Conservation (phyloP, 2,888 invertebrate species). For the Deilephila elpenor region DNA sequence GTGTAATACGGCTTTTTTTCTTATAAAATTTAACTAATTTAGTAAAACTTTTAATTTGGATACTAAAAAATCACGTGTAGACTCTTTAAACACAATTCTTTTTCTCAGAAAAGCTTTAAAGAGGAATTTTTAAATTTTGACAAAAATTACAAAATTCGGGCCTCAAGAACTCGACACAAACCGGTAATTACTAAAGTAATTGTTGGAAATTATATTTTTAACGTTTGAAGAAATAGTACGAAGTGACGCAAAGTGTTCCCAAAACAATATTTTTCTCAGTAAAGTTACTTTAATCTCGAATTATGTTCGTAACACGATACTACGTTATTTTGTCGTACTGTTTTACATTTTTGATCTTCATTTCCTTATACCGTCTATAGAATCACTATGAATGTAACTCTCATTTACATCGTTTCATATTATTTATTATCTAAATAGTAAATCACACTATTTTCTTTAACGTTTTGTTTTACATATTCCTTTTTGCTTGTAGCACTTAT, state of each 20-base stretch:
- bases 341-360: not conserved
- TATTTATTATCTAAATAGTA: not conserved
- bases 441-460: not conserved
- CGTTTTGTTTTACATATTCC: not conserved
- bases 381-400: not conserved
- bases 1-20: not conserved
- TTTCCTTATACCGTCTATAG: not conserved
- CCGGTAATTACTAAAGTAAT: constrained; percentile 14
- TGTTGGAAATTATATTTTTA: not conserved
- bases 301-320: constrained; percentile 9
- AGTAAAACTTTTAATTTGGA: no score
- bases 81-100: no score
- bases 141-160: not conserved
- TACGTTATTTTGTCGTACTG: constrained; percentile 4
- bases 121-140: not conserved
- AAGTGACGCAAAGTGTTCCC: not conserved
- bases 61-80: no score
- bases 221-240: constrained; percentile 6
- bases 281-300: constrained; percentile 12
- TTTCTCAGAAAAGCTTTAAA: not conserved
- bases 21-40: no score
- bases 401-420: no score
- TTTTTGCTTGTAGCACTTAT: no score
- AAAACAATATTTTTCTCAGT: not conserved
- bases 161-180: constrained; percentile 8